These are phyloP conservation scores for Lordiphosa mommai DNA, from an alignment of 1,140 invertebrate species.

Conservation along the genomic window DNA sequence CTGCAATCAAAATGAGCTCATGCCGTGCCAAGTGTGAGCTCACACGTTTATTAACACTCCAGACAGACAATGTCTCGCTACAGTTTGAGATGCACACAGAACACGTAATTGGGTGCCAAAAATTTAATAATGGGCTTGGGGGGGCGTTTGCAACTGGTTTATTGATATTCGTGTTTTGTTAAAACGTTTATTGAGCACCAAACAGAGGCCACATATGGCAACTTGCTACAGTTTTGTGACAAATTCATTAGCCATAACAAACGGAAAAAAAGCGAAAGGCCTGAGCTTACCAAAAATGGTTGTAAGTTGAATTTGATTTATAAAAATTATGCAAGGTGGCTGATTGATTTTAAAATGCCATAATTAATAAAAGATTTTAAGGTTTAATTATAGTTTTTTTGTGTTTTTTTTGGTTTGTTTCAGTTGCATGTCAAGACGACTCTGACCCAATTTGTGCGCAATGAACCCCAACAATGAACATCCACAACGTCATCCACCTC, in stretches of 20 bases:
- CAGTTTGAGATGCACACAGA: constrained; percentile 5
- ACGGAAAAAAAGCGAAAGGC: constrained; percentile 41
- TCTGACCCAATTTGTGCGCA: constrained; percentile 70
- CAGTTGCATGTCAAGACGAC: constrained; percentile 47
- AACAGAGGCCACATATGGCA: constrained; percentile 58
- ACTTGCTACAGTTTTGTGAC: constrained; percentile 56
- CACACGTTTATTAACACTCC: constrained; percentile 25
- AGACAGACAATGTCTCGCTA: neutral
- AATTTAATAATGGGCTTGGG: constrained; percentile 1
- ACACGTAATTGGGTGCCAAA: neutral
- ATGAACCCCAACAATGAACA: constrained; percentile 52
- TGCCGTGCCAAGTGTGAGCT: constrained; percentile 15
- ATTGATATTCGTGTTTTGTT: constrained; percentile 37
- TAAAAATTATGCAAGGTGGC: constrained; percentile 53
- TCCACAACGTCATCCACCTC: neutral
- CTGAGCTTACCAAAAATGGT: constrained; percentile 44
- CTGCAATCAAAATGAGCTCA: constrained; percentile 41
- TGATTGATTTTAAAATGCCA: constrained; percentile 65
- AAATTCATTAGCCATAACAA: constrained; percentile 61
- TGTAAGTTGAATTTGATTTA: constrained; percentile 7
- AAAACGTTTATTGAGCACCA: constrained; percentile 37
- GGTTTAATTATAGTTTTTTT: constrained; percentile 23
- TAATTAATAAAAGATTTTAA: constrained; percentile 61
- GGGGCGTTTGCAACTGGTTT: constrained; percentile 35
- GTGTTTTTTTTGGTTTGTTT: no score